phyloP scores from a whole-genome alignment of 2,113 vertebrate species.

The Pteronura brasiliensis region DNA sequence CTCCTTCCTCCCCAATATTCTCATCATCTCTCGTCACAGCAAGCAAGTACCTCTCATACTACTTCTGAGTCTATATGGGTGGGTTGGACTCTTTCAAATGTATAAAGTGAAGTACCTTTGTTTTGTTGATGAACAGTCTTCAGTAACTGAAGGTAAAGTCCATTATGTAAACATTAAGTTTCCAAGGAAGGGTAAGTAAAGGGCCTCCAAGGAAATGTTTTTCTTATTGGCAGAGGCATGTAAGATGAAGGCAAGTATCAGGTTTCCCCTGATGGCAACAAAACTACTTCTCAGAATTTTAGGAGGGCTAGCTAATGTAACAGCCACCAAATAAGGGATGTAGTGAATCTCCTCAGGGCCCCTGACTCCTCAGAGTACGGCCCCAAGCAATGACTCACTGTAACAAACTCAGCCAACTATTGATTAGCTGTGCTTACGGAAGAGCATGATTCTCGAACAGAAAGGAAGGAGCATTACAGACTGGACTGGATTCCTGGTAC shows the following conservation, averaged over 20 bases:
- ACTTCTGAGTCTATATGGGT: background rate
- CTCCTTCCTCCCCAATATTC: background rate
- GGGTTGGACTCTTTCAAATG: background rate
- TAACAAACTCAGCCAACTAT: background rate
- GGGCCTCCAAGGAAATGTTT: background rate
- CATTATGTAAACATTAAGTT: background rate
- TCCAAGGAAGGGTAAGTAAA: background rate
- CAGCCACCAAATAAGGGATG: background rate
- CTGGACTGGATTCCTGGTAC: background rate
- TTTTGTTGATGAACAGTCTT: background rate
- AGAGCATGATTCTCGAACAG: background rate
- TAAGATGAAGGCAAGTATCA: constrained; percentile 2
- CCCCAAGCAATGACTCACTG: background rate
- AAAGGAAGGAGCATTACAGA: background rate
- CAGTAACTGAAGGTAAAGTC: background rate
- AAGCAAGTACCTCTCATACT: background rate
- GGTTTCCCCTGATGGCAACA: background rate
- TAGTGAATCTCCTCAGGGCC: background rate
- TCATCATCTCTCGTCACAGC: background rate
- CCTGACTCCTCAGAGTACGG: background rate
- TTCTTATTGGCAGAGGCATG: background rate
- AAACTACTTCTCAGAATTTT: background rate
- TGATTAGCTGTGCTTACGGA: background rate
- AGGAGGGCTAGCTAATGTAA: background rate
- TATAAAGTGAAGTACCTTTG: background rate